Percentiles rank a stretch among this genome's conserved stretches.
Conservation (phyloP, 2,888 invertebrate species). For the Pandemis heparana region DNA sequence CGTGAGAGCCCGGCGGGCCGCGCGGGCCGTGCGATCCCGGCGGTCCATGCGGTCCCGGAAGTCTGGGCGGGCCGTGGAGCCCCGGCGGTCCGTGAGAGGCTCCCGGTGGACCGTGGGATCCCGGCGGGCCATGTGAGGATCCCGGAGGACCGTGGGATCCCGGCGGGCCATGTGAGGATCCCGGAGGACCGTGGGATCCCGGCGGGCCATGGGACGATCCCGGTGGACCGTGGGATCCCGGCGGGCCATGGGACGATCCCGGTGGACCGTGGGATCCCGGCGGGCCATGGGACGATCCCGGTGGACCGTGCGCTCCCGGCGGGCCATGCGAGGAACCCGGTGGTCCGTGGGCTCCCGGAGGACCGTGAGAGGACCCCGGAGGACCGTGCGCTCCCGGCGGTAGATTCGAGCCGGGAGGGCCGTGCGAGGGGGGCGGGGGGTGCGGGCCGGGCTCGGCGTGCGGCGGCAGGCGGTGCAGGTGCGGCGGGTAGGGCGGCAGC, state of each 20-base stretch:
- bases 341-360: conserved; percentile 41
- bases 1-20: not conserved
- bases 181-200: conserved; percentile 28
- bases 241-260: not conserved
- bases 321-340: conserved; percentile 46
- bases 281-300: conserved; percentile 35
- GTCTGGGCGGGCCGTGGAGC: too few species aligned
- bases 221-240: conserved; percentile 28
- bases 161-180: conserved; percentile 9
- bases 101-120: not conserved
- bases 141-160: conserved; percentile 31
- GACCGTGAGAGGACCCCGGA: conserved; percentile 44
- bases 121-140: not conserved
- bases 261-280: conserved; percentile 10
- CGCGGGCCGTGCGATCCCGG: not conserved
- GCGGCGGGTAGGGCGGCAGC: conserved; percentile 41
- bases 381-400: conserved; percentile 41
- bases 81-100: conserved; percentile 8
- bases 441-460: conserved; percentile 36
- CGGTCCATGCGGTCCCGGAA: conserved; percentile 26
- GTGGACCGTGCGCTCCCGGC: conserved; percentile 39
- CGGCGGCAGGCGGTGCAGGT: conserved; percentile 41
- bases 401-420: conserved; percentile 41
- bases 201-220: conserved; percentile 47
- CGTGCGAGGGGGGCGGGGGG: conserved; percentile 27